phyloP scores from a whole-genome alignment of 2,888 invertebrate species.

The Athalia rosae region DNA sequence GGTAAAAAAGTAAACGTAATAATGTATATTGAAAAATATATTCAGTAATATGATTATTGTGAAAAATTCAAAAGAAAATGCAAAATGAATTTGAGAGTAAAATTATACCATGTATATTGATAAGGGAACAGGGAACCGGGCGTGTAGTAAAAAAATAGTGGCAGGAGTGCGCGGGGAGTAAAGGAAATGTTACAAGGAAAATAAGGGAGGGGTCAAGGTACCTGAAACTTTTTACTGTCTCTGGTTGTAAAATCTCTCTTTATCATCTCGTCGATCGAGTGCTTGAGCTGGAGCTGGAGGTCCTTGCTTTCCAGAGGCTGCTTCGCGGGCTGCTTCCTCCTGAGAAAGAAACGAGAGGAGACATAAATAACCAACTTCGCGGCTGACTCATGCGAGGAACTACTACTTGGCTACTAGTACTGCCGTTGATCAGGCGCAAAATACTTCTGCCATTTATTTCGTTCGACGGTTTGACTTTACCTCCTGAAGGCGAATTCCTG shows the following conservation, averaged over 20 bases:
- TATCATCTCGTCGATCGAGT: constrained; percentile 66
- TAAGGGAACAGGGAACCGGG: not conserved
- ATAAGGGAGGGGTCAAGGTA: not conserved
- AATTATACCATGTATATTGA: no score
- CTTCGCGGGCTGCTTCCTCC: constrained; percentile 78
- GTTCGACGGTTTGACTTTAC: constrained; percentile 65
- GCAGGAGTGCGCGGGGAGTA: not conserved
- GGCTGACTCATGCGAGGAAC: constrained; percentile 29
- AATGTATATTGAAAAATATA: no score
- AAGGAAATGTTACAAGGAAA: constrained; percentile 11
- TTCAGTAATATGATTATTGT: not conserved
- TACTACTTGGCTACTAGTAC: constrained; percentile 70
- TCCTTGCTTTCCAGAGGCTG: constrained; percentile 60
- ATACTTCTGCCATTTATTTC: no score
- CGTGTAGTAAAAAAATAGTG: not conserved
- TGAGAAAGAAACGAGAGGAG: constrained; percentile 65
- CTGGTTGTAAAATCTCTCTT: constrained; percentile 62
- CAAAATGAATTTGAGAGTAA: not conserved
- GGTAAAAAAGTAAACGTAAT: no score
- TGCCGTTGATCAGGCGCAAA: constrained; percentile 66
- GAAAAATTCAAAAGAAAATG: not conserved
- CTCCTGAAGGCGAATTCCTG: constrained; percentile 83
- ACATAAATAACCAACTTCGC: not conserved
- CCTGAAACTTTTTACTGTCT: constrained; percentile 51
- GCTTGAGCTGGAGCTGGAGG: constrained; percentile 64